A percentile compares a stretch with the other conserved stretches of the same genome.
phyloP scores from a whole-genome alignment of 2,113 vertebrate genomes.

The Malurus alboscapulatus region DNA sequence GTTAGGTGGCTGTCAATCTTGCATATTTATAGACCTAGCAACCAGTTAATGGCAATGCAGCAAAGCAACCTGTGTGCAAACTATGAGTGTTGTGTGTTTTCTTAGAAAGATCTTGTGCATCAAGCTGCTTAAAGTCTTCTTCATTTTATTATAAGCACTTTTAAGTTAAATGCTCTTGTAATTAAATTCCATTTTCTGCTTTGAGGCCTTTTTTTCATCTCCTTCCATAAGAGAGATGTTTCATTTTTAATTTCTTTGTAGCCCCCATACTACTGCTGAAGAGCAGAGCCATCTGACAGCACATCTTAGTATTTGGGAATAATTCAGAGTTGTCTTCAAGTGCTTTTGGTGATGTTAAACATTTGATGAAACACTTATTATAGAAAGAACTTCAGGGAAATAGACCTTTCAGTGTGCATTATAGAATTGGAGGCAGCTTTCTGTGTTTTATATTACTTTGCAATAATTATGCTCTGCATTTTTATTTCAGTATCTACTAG shows the following conservation, averaged over 20 bases:
- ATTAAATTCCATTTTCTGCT: conserved; percentile 3
- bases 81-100: background rate
- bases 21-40: accelerated
- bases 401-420: background rate
- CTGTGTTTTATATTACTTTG: conserved; percentile 12
- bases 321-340: conserved; percentile 35
- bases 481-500: conserved; percentile 91
- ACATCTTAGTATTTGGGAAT: conserved; percentile 14
- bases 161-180: background rate
- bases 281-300: conserved; percentile 33
- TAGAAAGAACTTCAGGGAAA: conserved; percentile 35
- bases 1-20: background rate
- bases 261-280: background rate
- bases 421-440: conserved; percentile 29
- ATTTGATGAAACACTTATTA: conserved; percentile 41
- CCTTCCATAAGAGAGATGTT: background rate
- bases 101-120: background rate
- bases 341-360: conserved; percentile 1
- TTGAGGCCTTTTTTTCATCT: background rate
- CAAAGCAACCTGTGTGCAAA: background rate
- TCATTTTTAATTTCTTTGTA: conserved; percentile 11
- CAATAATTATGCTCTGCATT: conserved; percentile 45
- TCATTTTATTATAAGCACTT: background rate
- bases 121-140: background rate
- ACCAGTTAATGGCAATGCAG: background rate